These are phyloP conservation scores for Idris sp. DNA, from an alignment of 1,140 invertebrate genomes.

Conservation along the genomic window DNA sequence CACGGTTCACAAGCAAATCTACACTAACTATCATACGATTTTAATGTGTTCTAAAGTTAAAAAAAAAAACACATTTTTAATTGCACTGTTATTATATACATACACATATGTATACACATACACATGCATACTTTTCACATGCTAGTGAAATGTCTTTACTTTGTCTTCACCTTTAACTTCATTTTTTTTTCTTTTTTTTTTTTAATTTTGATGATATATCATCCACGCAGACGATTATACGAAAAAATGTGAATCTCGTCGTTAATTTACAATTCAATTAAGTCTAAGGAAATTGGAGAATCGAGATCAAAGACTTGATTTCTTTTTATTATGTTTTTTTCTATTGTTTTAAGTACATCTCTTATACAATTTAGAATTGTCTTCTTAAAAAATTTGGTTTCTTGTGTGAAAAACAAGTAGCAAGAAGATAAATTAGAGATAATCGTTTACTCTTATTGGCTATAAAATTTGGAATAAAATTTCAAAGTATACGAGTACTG, in stretches of 20 bases:
- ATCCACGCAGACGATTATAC: conserved; percentile 10
- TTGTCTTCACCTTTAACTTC: too few species aligned
- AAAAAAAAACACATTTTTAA: conserved; percentile 41
- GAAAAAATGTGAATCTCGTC: conserved; percentile 2
- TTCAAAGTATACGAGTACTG: background rate
- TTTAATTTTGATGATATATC: conserved; percentile 6
- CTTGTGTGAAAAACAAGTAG: too few species aligned
- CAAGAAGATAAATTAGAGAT: too few species aligned
- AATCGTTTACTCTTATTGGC: too few species aligned
- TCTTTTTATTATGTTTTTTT: too few species aligned
- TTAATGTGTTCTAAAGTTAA: conserved; percentile 53
- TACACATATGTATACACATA: conserved; percentile 1
- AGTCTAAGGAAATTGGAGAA: conserved; percentile 18
- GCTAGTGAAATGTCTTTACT: too few species aligned
- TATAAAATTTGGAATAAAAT: too few species aligned
- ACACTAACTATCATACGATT: conserved; percentile 42
- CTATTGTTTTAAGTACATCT: too few species aligned
- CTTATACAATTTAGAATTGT: too few species aligned
- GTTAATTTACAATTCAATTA: conserved; percentile 29
- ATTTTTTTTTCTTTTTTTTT: too few species aligned
- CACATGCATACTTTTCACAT: too few species aligned
- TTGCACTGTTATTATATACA: conserved; percentile 38
- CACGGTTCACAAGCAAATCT: conserved; percentile 40
- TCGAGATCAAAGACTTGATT: conserved; percentile 23
- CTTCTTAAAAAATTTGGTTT: too few species aligned